Evolutionary conservation across 2,888 invertebrate species (phyloP), one percentile per base, ranked within the genome.

Genomic region (Lasioglossum figueresi): DNA sequence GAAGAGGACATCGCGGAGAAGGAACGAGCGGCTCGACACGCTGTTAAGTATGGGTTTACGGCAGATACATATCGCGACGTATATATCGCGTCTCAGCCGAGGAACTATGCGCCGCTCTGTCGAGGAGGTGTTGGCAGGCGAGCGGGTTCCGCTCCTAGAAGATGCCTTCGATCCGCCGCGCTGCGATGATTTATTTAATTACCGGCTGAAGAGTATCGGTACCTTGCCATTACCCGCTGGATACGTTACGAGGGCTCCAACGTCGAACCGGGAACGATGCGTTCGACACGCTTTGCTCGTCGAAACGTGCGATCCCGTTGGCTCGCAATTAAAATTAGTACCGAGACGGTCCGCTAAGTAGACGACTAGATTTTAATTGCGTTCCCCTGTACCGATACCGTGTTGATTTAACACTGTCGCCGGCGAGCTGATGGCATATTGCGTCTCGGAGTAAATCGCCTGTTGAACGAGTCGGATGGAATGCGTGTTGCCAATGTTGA

Each of bases 1-100:
- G 31, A 45, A 76, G 80, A 79, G 82, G 82, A 86, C 86, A 76
- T 76, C 71, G 80, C 87, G 82, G 78, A 71, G 83, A 66, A 82
- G 86, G 59, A 88, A 90, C 87, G 88, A 87, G 87, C 87, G 79
- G 81, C 84, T 87, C 88, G 90, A 90, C 90, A 90, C 89, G 90
- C 86, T 92, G 91, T 91, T 92, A 92, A 92, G 92, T 92, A 91
- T 90, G 91, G 92, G 92, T 92, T 92, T 89, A 92, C 89, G 86
- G 91, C 88, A 91, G 92, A 92, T 92, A 90, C 90, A 89, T 90
- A 92, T 92, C 92, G 87, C 88, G 86, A 86, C 83, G 90, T 89
- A 88, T 90, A 90, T 90, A 90, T 90, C 86, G 88, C 88, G 88
- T 84, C 89, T 86, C 88, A 84, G 75, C 79, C 76, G 83, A 79